Percentiles rank a stretch among this genome's conserved stretches.
Conservation (phyloP, 2,797 vertebrate species). For the Botia almorhae region DNA sequence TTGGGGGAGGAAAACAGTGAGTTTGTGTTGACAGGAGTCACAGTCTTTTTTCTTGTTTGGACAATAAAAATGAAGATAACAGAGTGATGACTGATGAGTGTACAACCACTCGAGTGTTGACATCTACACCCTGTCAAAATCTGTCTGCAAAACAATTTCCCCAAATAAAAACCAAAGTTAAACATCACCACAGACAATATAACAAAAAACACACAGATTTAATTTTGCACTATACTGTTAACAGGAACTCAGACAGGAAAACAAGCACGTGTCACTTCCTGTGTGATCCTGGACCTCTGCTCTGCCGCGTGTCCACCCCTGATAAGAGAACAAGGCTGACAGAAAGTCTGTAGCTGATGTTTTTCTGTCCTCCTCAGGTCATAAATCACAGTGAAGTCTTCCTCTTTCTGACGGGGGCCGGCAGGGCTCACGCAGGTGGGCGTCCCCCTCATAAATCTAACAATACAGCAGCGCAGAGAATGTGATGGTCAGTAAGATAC, state of each 20-base stretch:
- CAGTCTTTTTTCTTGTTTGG: slow-evolving; percentile 70
- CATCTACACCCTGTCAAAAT: neutral
- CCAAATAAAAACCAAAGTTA: neutral
- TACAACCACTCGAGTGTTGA: neutral
- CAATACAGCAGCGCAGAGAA: slow-evolving; percentile 56
- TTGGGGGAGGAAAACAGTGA: slow-evolving; percentile 68
- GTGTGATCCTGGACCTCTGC: slow-evolving; percentile 19
- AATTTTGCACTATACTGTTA: neutral
- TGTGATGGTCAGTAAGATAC: slow-evolving; percentile 69
- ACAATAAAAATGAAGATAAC: slow-evolving; percentile 60
- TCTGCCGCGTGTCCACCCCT: slow-evolving; percentile 22
- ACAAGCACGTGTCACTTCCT: slow-evolving; percentile 37
- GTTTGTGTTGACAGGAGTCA: slow-evolving; percentile 70
- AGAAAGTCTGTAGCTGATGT: slow-evolving; percentile 26
- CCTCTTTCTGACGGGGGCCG: slow-evolving; percentile 51
- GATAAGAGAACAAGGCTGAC: slow-evolving; percentile 43
- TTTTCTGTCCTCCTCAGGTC: slow-evolving; percentile 53
- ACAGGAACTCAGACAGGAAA: slow-evolving; percentile 30
- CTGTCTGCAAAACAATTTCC: neutral
- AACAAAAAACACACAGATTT: too few relatives aligned
- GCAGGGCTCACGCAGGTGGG: slow-evolving; percentile 21
- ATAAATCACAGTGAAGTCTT: slow-evolving; percentile 75
- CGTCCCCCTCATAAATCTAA: slow-evolving; percentile 43
- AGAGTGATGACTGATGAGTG: neutral
- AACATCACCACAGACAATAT: neutral